Evolutionary conservation across 2,888 invertebrate genomes (phyloP).

Genomic region (Oxytorus armatus): DNA sequence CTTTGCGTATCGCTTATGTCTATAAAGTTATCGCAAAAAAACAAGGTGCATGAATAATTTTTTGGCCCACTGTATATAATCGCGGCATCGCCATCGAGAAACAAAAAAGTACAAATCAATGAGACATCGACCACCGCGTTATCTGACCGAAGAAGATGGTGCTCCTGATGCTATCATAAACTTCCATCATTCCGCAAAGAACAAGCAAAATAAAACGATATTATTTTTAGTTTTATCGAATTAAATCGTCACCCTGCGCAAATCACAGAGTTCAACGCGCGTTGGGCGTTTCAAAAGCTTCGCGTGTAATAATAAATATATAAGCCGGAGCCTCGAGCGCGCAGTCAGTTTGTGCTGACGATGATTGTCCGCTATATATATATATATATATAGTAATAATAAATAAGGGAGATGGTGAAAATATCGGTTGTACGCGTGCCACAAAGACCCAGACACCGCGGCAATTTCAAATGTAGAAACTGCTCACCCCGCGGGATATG

Average conservation of each 20-base stretch:
- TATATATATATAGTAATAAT: slow-evolving; percentile 1
- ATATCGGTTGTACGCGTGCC: slow-evolving; percentile 56
- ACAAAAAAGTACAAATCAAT: too few relatives aligned
- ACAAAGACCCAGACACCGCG: slow-evolving; percentile 3
- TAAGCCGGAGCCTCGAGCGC: slow-evolving; percentile 12
- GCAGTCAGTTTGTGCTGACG: slow-evolving; percentile 24
- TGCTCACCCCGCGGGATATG: slow-evolving; percentile 12
- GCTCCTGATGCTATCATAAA: not conserved
- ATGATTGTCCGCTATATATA: slow-evolving; percentile 42
- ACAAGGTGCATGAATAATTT: too few relatives aligned
- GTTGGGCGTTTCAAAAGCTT: slow-evolving; percentile 34
- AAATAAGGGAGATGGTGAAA: slow-evolving; percentile 50
- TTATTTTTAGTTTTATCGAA: slow-evolving; percentile 26
- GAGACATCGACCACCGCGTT: too few relatives aligned
- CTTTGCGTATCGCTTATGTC: too few relatives aligned
- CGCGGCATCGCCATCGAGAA: too few relatives aligned
- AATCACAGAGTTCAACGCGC: slow-evolving; percentile 46
- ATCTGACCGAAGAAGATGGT: too few relatives aligned
- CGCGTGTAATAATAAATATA: slow-evolving; percentile 39
- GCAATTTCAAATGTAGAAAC: slow-evolving; percentile 58
- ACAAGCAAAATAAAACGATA: not conserved
- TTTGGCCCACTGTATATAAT: too few relatives aligned
- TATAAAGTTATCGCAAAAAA: too few relatives aligned
- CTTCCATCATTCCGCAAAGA: slow-evolving; percentile 7
- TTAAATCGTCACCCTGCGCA: slow-evolving; percentile 44